phyloP scores from a whole-genome alignment of 2,888 invertebrate genomes.

The Dynastes maya region DNA sequence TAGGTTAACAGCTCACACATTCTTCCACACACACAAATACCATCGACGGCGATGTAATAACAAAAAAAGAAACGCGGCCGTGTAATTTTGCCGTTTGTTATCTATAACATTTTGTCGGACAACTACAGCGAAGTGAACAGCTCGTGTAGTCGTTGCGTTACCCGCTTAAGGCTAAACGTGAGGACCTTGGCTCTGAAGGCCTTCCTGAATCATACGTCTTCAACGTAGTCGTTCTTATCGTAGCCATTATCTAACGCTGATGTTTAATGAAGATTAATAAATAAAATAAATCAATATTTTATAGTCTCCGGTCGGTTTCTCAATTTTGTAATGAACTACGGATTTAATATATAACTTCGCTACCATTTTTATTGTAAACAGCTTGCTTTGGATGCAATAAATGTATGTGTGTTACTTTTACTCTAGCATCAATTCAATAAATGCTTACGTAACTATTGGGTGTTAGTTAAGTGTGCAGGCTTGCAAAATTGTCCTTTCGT shows the following conservation, averaged over 20 bases:
- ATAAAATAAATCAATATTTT: conserved; percentile 52
- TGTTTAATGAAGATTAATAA: conserved; percentile 53
- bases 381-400: background rate
- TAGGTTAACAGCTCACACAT: conserved; percentile 50
- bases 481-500: too few species aligned
- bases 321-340: conserved; percentile 31
- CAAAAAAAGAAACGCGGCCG: conserved; percentile 38
- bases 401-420: too few species aligned
- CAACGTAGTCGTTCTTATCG: conserved; percentile 53
- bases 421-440: too few species aligned
- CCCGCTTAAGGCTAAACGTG: conserved; percentile 56
- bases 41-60: conserved; percentile 32
- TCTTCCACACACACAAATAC: conserved; percentile 27
- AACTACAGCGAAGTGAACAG: conserved; percentile 52
- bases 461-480: too few species aligned
- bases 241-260: conserved; percentile 52
- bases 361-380: conserved; percentile 13
- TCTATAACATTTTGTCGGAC: conserved; percentile 55
- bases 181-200: conserved; percentile 60
- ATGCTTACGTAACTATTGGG: too few species aligned
- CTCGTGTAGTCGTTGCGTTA: conserved; percentile 51
- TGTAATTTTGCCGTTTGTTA: conserved; percentile 54
- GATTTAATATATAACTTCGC: conserved; percentile 39
- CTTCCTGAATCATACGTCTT: conserved; percentile 61
- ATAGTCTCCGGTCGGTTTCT: conserved; percentile 22